Base-by-base conservation (phyloP, 1,140 invertebrate genomes). In the Lordiphosa stackelbergi region DNA sequence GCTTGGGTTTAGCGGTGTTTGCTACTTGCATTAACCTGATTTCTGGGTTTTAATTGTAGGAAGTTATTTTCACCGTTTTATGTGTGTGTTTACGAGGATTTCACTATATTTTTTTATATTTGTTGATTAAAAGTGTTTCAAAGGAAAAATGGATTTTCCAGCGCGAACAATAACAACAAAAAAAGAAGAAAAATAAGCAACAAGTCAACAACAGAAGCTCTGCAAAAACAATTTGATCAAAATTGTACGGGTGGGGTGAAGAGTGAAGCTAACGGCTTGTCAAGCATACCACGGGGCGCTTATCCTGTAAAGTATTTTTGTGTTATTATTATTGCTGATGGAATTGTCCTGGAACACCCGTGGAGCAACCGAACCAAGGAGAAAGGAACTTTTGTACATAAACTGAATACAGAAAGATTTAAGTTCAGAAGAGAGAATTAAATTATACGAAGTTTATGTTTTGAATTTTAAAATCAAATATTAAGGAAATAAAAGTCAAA, bases 171-270 rank as follows among this genome's bases (percentile, higher is more conserved):
- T 13, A 42, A 58, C 56, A 54, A 28, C 49, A 53, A 47, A 43
- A 43, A 40, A 38, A 53, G 3, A 19, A 19, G 19, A 19, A 19
- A 19, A 19, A 19, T 19, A 19, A 48, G 69, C 69, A 73, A 68
- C 69, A 73, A 75, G 66, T 74, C 71, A 57, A 37, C 52, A 56
- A 41, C 72, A 74, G 61, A 66, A 51, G 37, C 37, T 10, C 35
- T 52, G 55, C 38, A 40, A 54, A 54, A 54, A 56, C 45, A 57
- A 57, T 69, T 53, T 52, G 43, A 42, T 38, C 40, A 53, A 45
- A 53, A 41, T 24, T 28, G 28, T 6, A 11, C 2, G 8, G 19
- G 12, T 8, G 46, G 60, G 45, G 31, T 37, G 36, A 28, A 19
- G 49, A 34, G 16, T 9, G 9, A 10, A 34, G n/a, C 37, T 42